These are phyloP conservation scores for Pilophorus perplexus DNA, from an alignment of 2,888 invertebrate genomes.

Conservation along the genomic window DNA sequence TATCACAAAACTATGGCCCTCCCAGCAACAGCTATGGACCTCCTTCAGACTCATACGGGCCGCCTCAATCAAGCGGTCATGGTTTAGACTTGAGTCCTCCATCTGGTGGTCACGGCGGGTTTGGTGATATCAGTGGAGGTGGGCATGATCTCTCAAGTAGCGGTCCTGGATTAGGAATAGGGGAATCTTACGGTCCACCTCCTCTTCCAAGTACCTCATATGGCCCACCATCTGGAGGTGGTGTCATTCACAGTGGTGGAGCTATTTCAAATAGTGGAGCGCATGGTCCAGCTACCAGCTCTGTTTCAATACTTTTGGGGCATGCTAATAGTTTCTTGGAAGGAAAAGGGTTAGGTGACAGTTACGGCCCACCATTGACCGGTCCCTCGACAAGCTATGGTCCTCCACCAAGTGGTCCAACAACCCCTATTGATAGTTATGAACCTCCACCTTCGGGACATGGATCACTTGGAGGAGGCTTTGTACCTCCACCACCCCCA, in stretches of 20 bases:
- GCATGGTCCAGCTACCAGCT: slow-evolving; percentile 43
- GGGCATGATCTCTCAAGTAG: slow-evolving; percentile 45
- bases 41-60: slow-evolving; percentile 44
- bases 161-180: slow-evolving; percentile 53
- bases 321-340: slow-evolving; percentile 27
- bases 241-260: slow-evolving; percentile 50
- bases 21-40: slow-evolving; percentile 30
- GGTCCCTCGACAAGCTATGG: slow-evolving; percentile 19
- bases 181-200: slow-evolving; percentile 48
- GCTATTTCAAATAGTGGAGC: slow-evolving; percentile 49
- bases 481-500: too few species aligned
- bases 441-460: too few species aligned
- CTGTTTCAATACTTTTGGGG: slow-evolving; percentile 40
- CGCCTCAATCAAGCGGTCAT: slow-evolving; percentile 48
- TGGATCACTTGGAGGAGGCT: too few species aligned
- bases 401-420: slow-evolving; percentile 27
- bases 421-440: too few species aligned
- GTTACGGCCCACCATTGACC: neutral
- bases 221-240: slow-evolving; percentile 41
- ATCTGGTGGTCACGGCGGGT: slow-evolving; percentile 29
- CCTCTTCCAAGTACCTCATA: slow-evolving; percentile 41
- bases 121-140: slow-evolving; percentile 49
- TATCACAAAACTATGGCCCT: slow-evolving; percentile 31
- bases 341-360: slow-evolving; percentile 6
- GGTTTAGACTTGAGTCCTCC: slow-evolving; percentile 51